Percentiles rank a stretch among this genome's conserved stretches.
Evolutionary conservation across 2,888 invertebrate species (phyloP).

Genomic region (Ditula angustiorana): DNA sequence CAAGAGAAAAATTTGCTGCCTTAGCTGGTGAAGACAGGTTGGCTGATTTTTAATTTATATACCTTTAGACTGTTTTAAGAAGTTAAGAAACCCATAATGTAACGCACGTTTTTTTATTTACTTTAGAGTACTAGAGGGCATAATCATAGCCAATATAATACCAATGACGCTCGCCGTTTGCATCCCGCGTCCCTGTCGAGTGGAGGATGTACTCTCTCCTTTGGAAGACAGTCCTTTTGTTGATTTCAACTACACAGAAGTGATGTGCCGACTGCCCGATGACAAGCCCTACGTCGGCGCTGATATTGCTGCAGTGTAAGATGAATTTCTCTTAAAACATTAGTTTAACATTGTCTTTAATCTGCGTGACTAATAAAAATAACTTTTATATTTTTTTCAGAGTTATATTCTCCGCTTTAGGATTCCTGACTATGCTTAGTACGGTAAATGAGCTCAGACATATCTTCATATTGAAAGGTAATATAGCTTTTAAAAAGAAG

Average conservation of each 20-base stretch:
- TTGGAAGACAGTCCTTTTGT: not conserved
- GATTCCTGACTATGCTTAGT: slow-evolving; percentile 15
- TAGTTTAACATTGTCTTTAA: not conserved
- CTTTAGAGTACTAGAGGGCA: not conserved
- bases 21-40: not conserved
- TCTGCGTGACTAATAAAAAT: not conserved
- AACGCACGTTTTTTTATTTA: not conserved
- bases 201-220: not conserved
- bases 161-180: slow-evolving; percentile 29
- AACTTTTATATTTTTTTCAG: slow-evolving; percentile 12
- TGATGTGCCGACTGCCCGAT: slow-evolving; percentile 17
- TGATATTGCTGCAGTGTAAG: slow-evolving; percentile 19
- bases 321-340: not conserved
- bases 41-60: not conserved
- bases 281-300: slow-evolving; percentile 27
- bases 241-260: slow-evolving; percentile 19
- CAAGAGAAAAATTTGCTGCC: not conserved
- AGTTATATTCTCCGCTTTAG: slow-evolving; percentile 14
- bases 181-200: slow-evolving; percentile 18
- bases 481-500: too few species aligned
- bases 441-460: slow-evolving; percentile 20
- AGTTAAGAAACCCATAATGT: too few species aligned
- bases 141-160: not conserved
- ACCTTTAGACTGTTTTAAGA: not conserved
- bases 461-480: slow-evolving; percentile 29